Evolutionary conservation across 2,113 vertebrate species (phyloP).

Genomic region (Aptenodytes forsteri): DNA sequence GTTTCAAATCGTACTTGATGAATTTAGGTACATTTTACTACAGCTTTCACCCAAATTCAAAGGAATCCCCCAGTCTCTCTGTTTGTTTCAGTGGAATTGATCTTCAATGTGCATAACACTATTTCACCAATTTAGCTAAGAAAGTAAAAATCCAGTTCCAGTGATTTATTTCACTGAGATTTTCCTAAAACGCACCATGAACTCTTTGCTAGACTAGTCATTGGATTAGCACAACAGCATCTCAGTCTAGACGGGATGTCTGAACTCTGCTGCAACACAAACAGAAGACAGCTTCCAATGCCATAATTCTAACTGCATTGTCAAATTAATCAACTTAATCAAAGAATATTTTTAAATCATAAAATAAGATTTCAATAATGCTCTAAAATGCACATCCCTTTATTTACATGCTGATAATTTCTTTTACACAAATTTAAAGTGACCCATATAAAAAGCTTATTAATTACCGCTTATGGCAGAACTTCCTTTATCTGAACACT

Average conservation of each 20-base stretch:
- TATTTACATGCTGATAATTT: not conserved
- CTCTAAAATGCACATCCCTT: not conserved
- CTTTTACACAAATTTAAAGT: not conserved
- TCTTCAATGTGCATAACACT: not conserved
- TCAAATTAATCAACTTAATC: not conserved
- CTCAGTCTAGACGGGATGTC: not conserved
- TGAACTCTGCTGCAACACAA: not conserved
- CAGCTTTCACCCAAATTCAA: not conserved
- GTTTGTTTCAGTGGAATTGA: not conserved
- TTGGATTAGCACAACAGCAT: not conserved
- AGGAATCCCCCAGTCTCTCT: not conserved
- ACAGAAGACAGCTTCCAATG: not conserved
- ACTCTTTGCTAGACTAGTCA: not conserved
- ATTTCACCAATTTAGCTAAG: not conserved
- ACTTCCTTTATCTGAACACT: not conserved
- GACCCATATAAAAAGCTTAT: not conserved
- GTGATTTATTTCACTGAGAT: not conserved
- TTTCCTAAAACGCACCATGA: not conserved
- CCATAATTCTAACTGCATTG: not conserved
- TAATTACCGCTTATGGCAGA: not conserved
- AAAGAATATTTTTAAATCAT: not conserved
- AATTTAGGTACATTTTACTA: not conserved
- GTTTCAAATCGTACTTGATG: not conserved
- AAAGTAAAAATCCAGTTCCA: not conserved
- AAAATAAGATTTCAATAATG: not conserved